Percentiles rank a stretch among this genome's conserved stretches.
Conservation (phyloP, 2,888 invertebrate species). For the Oligia fasciuncula region DNA sequence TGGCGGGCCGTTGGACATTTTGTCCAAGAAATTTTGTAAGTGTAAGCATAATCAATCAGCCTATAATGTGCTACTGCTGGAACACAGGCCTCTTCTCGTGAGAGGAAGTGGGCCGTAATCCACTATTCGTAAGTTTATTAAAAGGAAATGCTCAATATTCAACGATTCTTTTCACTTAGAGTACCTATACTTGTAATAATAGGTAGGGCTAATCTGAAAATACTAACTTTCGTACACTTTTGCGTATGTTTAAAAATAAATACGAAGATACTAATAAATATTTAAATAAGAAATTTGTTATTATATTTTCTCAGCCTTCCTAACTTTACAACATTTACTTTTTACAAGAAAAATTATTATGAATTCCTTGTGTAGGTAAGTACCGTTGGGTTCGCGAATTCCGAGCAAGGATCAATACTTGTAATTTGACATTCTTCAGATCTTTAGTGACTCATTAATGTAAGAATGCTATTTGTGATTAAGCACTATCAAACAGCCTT, state of each 20-base stretch:
- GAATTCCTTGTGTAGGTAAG: neutral
- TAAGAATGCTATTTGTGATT: slow-evolving; percentile 48
- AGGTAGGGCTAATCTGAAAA: no score
- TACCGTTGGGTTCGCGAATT: slow-evolving; percentile 7
- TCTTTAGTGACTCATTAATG: slow-evolving; percentile 50
- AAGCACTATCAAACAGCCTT: slow-evolving; percentile 38
- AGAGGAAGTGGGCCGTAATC: neutral
- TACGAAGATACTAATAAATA: neutral
- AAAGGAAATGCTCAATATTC: neutral
- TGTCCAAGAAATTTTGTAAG: neutral
- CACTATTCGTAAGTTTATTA: neutral
- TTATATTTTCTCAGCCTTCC: neutral
- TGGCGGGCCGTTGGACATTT: neutral
- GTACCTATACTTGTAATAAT: neutral
- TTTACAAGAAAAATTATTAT: slow-evolving; percentile 1
- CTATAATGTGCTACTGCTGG: neutral
- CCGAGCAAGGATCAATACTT: slow-evolving; percentile 21
- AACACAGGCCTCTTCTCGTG: neutral
- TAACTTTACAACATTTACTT: neutral
- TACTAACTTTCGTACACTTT: neutral
- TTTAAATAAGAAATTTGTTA: no score
- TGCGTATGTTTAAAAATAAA: neutral
- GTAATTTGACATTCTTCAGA: slow-evolving; percentile 56
- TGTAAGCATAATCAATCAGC: neutral
- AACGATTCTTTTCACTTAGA: neutral